A percentile compares a stretch with the other conserved stretches of the same genome.
Conservation (phyloP, 2,888 invertebrate species). For the Caenorhabditis sulstoni region DNA sequence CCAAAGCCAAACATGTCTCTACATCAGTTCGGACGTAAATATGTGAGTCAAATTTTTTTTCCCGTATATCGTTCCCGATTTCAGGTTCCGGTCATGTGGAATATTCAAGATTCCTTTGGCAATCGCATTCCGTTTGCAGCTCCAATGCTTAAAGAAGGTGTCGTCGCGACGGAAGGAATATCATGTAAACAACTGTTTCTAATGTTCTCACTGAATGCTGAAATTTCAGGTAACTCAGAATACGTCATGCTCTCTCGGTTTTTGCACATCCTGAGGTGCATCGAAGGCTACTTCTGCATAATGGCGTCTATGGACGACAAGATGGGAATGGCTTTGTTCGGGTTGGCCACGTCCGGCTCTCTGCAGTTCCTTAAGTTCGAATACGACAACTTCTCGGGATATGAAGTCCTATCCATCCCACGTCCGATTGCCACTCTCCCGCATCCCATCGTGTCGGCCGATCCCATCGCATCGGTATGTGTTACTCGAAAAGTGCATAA, state of each 20-base stretch:
- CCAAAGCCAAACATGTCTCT: no score
- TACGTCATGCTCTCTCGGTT: not conserved
- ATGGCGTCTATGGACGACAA: not conserved
- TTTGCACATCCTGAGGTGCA: not conserved
- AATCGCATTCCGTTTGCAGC: no score
- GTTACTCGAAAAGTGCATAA: no score
- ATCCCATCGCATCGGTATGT: not conserved
- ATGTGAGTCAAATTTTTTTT: no score
- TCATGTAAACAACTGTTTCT: no score
- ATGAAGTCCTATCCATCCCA: not conserved
- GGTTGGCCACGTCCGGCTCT: not conserved
- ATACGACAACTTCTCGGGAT: slow-evolving; percentile 5
- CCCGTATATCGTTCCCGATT: no score
- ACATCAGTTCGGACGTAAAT: no score
- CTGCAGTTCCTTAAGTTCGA: slow-evolving; percentile 3
- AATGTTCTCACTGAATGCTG: no score
- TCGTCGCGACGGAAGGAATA: no score
- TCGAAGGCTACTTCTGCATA: not conserved
- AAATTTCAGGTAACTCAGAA: not conserved
- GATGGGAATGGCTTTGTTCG: not conserved
- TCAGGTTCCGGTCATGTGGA: no score
- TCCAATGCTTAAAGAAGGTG: no score
- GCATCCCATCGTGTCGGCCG: not conserved
- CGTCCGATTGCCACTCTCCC: not conserved
- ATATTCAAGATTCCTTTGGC: no score